Percentiles rank a stretch among this genome's conserved stretches.
Evolutionary conservation across 2,888 invertebrate species (phyloP).

Genomic region (Caenorhabditis drosophilae): DNA sequence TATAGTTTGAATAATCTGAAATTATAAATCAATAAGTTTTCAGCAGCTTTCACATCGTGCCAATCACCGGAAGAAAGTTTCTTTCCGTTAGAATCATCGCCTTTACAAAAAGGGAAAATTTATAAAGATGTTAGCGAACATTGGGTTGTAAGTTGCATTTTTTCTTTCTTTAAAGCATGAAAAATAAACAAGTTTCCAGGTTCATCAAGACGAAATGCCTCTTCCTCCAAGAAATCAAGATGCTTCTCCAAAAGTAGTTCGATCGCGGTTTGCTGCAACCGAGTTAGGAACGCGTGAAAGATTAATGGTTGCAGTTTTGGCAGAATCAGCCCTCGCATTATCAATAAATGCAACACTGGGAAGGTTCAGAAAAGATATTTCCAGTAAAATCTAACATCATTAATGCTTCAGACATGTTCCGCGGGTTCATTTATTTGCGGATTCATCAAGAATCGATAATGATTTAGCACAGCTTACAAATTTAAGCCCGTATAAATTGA

Average conservation of each 20-base stretch:
- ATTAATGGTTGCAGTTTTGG: conserved; percentile 83
- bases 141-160: conserved; percentile 37
- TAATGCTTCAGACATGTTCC: conserved; percentile 32
- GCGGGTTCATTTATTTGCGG: conserved; percentile 56
- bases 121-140: conserved; percentile 37
- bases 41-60: conserved; percentile 35
- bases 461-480: conserved; percentile 55
- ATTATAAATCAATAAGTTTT: conserved; percentile 19
- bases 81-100: conserved; percentile 12
- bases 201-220: conserved; percentile 37
- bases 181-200: conserved; percentile 9
- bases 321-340: conserved; percentile 78
- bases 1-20: conserved; percentile 5
- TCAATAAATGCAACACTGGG: conserved; percentile 88
- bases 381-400: neutral
- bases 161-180: too few relatives aligned
- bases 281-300: conserved; percentile 91
- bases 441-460: conserved; percentile 55
- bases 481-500: conserved; percentile 52
- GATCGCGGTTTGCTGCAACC: conserved; percentile 91
- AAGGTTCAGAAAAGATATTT: conserved; percentile 74
- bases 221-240: conserved; percentile 34
- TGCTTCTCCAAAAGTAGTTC: conserved; percentile 59
- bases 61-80: conserved; percentile 6
- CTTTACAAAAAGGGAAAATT: conserved; percentile 17